A percentile compares a stretch with the other conserved stretches of the same genome.
These are phyloP conservation scores for Chrysodeixis includens DNA, from an alignment of 2,888 invertebrate genomes.

Conservation along the genomic window DNA sequence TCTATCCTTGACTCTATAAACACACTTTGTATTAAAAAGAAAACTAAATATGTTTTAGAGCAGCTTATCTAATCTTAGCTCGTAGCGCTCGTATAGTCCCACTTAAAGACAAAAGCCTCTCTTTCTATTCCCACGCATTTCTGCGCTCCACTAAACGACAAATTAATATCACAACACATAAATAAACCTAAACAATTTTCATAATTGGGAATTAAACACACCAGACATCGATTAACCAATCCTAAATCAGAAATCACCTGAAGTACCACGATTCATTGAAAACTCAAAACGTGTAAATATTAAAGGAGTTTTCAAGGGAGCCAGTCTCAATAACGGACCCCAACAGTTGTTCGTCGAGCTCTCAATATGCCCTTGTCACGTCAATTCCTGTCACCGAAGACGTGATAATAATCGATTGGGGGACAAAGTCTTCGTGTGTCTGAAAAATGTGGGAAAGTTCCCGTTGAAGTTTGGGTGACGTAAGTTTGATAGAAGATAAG, in stretches of 20 bases:
- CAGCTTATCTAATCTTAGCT: too few relatives aligned
- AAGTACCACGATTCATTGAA: slow-evolving; percentile 35
- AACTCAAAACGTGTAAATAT: slow-evolving; percentile 45
- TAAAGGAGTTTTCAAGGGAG: slow-evolving; percentile 40
- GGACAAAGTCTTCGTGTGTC: slow-evolving; percentile 19
- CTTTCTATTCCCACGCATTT: too few relatives aligned
- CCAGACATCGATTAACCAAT: background rate
- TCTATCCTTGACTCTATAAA: too few relatives aligned
- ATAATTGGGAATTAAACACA: background rate
- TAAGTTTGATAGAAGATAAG: background rate
- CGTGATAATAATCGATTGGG: slow-evolving; percentile 51
- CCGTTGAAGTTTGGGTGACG: background rate
- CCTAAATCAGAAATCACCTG: background rate
- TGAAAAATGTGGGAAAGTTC: background rate
- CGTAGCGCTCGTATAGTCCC: too few relatives aligned
- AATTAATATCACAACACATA: too few relatives aligned
- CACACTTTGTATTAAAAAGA: too few relatives aligned
- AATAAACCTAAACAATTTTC: background rate
- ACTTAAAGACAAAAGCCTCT: too few relatives aligned
- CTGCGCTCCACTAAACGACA: too few relatives aligned
- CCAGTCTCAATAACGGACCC: slow-evolving; percentile 39
- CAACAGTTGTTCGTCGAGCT: slow-evolving; percentile 18
- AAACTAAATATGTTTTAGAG: too few relatives aligned
- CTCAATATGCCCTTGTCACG: slow-evolving; percentile 59
- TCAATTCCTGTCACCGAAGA: slow-evolving; percentile 36